Base-by-base conservation (phyloP, 2,797 vertebrate species). In the Prionace glauca region DNA sequence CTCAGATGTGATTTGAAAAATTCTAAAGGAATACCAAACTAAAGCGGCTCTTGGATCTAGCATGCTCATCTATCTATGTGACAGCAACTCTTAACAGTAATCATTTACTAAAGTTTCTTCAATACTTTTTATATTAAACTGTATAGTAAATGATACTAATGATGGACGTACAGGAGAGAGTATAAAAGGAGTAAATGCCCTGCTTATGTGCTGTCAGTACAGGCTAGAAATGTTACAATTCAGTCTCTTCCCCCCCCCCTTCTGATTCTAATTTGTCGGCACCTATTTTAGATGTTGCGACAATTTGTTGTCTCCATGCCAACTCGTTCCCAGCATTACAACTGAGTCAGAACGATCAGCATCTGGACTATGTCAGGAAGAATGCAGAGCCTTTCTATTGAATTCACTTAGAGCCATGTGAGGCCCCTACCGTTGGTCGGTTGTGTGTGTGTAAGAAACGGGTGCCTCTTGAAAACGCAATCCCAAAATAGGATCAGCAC, bases 321-420 rank as follows among this genome's bases (percentile, higher is more conserved):
- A 98, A 98, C 98, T 98, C 97, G 96, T 98, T 97, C 97, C 97
- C 97, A 97, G 97, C 97, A 97, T 96, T 96, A 95, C 95, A 95
- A 95, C 95, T 96, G 96, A 97, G 97, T 98, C 97, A 98, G 97
- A 98, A 97, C 97, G 97, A 96, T 97, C 97, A 97, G 98, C 98
- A 98, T 98, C 98, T 98, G 97, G 97, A 98, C 97, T 97, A 97
- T 98, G 97, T 98, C 97, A 97, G 96, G 96, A 96, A 97, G 96
- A 97, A 98, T 97, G 97, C 97, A 97, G 97, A 96, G 97, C 96
- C 96, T 97, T 98, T 97, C 97, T 97, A 97, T 97, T 97, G 97
- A 97, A 97, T 97, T 97, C 72, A 67, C 90, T 93, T 69, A 56
- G 41, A 56, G 45, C 29, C 93, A 74, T 95, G 41, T 77, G 50